phyloP scores from a whole-genome alignment of 1,140 invertebrate genomes.

The Drosophila sucinea region DNA sequence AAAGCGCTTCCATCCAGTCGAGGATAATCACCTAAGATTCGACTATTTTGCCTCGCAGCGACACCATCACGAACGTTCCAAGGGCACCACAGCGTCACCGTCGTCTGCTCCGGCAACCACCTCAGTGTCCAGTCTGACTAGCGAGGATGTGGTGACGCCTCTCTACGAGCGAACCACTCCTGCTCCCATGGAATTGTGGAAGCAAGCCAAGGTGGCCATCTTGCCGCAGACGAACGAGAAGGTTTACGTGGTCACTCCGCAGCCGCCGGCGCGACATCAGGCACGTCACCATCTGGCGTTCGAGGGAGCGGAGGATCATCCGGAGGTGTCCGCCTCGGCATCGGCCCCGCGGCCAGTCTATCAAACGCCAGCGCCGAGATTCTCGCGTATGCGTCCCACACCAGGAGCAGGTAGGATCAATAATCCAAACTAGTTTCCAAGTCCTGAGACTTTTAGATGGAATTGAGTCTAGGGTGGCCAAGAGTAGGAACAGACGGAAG shows the following conservation, averaged over 20 bases:
- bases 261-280: conserved; percentile 75
- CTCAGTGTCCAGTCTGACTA: conserved; percentile 13
- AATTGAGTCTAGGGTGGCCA: too few relatives aligned
- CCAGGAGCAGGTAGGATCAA: conserved; percentile 65
- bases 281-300: conserved; percentile 22
- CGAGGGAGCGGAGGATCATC: conserved; percentile 33
- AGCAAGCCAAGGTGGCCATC: conserved; percentile 87
- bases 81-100: conserved; percentile 18
- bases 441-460: too few relatives aligned
- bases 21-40: conserved; percentile 61
- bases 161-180: conserved; percentile 58
- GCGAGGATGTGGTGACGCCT: conserved; percentile 41
- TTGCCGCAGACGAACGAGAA: conserved; percentile 89
- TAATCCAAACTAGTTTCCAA: background rate
- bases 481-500: background rate
- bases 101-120: conserved; percentile 25
- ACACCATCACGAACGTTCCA: conserved; percentile 12
- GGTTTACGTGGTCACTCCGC: conserved; percentile 90
- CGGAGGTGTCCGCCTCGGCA: conserved; percentile 25
- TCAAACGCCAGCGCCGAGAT: conserved; percentile 85
- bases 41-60: conserved; percentile 45
- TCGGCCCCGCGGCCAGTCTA: conserved; percentile 69
- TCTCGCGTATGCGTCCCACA: conserved; percentile 84
- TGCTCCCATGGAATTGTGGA: conserved; percentile 85
- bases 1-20: conserved; percentile 62